These are phyloP conservation scores for Drosophila navojoa DNA, from an alignment of 1,140 invertebrate species.

Conservation along the genomic window DNA sequence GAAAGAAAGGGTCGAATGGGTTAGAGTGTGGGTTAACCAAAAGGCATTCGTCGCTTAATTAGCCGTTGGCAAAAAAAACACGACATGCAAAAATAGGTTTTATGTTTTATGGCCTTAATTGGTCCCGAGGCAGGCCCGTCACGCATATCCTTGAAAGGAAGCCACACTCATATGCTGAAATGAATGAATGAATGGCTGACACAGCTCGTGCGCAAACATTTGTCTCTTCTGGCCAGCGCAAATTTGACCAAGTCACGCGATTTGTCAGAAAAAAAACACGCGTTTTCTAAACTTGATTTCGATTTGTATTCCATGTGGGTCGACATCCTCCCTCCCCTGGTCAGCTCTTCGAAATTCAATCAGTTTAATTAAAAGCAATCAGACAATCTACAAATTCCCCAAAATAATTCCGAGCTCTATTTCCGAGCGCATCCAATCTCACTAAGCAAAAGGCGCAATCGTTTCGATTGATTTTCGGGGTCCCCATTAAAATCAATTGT, in stretches of 20 bases:
- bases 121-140: constrained; percentile 40
- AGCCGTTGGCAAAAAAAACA: constrained; percentile 58
- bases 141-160: constrained; percentile 56
- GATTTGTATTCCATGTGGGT: constrained; percentile 8
- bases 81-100: constrained; percentile 62
- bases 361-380: constrained; percentile 81
- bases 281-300: constrained; percentile 31
- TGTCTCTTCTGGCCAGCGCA: constrained; percentile 33
- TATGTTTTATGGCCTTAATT: constrained; percentile 27
- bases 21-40: constrained; percentile 8
- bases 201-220: constrained; percentile 60
- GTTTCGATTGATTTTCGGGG: constrained; percentile 62
- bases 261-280: constrained; percentile 34
- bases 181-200: constrained; percentile 38
- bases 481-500: constrained; percentile 66
- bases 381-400: constrained; percentile 15
- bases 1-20: background rate
- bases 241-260: constrained; percentile 66
- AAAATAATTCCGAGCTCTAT: constrained; percentile 37
- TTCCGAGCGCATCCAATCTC: constrained; percentile 51
- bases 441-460: constrained; percentile 64
- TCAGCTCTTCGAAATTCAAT: constrained; percentile 61
- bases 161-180: constrained; percentile 39
- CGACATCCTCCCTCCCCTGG: background rate
- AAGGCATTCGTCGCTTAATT: constrained; percentile 53